These are phyloP conservation scores for Metaphire vulgaris DNA, from an alignment of 1,140 invertebrate genomes.

Conservation along the genomic window DNA sequence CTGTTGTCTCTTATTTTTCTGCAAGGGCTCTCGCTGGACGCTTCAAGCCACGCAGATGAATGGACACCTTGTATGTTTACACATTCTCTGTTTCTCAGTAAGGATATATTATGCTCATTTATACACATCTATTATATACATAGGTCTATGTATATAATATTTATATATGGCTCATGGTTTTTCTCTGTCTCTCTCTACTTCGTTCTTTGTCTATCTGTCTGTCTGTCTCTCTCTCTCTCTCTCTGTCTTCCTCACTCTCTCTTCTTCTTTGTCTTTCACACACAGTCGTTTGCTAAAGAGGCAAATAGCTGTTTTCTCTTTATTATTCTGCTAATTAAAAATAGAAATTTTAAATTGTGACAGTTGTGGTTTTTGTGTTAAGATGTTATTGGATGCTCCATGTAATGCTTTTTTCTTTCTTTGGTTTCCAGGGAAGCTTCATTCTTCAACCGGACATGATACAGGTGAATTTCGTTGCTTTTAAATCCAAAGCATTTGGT, in stretches of 20 bases:
- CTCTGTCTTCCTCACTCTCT: neutral
- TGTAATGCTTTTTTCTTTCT: neutral
- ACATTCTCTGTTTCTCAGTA: neutral
- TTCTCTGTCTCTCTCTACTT: neutral
- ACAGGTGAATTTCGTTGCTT: neutral
- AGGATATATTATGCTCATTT: neutral
- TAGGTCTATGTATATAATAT: neutral
- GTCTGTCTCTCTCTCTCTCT: neutral
- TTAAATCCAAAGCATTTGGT: neutral
- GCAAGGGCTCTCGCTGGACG: constrained; percentile 87
- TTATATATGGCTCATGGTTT: neutral
- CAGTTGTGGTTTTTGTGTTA: too few relatives aligned
- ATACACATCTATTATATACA: too few relatives aligned
- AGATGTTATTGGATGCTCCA: too few relatives aligned
- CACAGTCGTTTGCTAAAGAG: too few relatives aligned
- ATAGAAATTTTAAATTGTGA: too few relatives aligned
- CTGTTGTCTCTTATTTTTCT: too few relatives aligned
- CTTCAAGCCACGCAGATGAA: constrained; percentile 86
- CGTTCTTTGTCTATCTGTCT: neutral
- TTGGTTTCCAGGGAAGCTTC: neutral
- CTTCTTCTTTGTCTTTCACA: neutral
- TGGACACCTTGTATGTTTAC: constrained; percentile 59
- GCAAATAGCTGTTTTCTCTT: too few relatives aligned
- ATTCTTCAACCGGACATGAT: neutral
- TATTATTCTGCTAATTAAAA: too few relatives aligned